Percentiles rank a stretch among this genome's conserved stretches.
Evolutionary conservation across 1,140 invertebrate genomes (phyloP).

Genomic region (Drosophila repletoides): DNA sequence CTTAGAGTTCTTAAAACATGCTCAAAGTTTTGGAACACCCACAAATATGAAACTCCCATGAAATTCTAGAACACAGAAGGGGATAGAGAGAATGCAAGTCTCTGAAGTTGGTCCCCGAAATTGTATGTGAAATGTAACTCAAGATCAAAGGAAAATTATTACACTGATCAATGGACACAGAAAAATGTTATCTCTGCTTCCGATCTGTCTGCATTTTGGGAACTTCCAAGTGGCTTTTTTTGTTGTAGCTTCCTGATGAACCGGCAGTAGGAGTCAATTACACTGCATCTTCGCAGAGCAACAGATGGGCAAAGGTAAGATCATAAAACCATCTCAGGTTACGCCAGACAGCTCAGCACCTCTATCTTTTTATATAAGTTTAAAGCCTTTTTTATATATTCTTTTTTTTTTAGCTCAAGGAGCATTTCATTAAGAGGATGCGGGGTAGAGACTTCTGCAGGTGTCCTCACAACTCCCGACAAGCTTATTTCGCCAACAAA

Average conservation of each 20-base stretch:
- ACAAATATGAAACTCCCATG: background rate
- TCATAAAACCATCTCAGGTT: constrained; percentile 61
- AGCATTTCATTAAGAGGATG: background rate
- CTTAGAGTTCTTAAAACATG: background rate
- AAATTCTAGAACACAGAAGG: constrained; percentile 1
- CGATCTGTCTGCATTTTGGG: constrained; percentile 58
- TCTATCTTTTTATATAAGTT: background rate
- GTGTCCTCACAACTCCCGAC: constrained; percentile 40
- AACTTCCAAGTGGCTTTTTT: background rate
- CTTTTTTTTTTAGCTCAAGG: background rate
- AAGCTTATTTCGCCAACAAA: background rate
- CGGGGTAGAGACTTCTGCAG: constrained; percentile 4
- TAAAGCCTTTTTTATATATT: background rate
- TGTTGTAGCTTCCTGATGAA: constrained; percentile 64
- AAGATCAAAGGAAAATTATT: constrained; percentile 74
- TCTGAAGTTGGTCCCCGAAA: background rate
- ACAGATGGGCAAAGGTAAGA: constrained; percentile 59
- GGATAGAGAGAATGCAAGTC: too few species aligned
- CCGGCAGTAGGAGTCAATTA: constrained; percentile 58
- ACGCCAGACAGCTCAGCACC: constrained; percentile 58
- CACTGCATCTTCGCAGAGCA: constrained; percentile 61
- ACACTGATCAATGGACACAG: constrained; percentile 65
- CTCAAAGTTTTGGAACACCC: constrained; percentile 14
- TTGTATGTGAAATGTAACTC: constrained; percentile 46
- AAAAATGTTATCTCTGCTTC: constrained; percentile 61